These are phyloP conservation scores for Drosophila sechellia DNA, from an alignment of 1,140 invertebrate species.

Conservation along the genomic window DNA sequence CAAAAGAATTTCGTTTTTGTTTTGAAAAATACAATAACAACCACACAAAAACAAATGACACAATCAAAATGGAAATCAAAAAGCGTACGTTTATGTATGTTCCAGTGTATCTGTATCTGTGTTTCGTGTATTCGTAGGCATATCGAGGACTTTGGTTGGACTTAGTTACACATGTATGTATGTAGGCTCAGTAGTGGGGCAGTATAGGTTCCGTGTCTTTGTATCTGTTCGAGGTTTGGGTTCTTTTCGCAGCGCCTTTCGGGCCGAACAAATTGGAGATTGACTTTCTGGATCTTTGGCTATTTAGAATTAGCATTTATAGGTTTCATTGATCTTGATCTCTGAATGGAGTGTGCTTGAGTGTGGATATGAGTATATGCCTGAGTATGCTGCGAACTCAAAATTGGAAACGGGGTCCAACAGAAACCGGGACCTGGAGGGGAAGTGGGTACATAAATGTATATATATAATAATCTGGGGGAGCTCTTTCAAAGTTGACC, in stretches of 20 bases:
- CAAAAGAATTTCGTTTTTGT: constrained; percentile 86
- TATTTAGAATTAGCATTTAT: constrained; percentile 61
- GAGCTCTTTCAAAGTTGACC: constrained; percentile 34
- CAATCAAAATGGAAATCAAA: constrained; percentile 70
- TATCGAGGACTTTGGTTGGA: constrained; percentile 46
- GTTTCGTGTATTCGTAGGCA: constrained; percentile 31
- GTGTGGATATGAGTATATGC: constrained; percentile 74
- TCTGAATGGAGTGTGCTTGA: constrained; percentile 67
- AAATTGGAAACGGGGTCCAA: constrained; percentile 42
- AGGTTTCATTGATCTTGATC: constrained; percentile 45
- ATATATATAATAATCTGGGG: constrained; percentile 18
- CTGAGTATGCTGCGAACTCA: constrained; percentile 64
- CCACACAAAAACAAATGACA: constrained; percentile 69
- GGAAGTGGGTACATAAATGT: constrained; percentile 5
- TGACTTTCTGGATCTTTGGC: constrained; percentile 15
- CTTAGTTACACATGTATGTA: constrained; percentile 11
- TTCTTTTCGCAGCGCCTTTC: constrained; percentile 10
- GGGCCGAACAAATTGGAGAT: constrained; percentile 4
- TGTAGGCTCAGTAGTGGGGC: constrained; percentile 32
- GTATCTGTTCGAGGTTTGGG: constrained; percentile 36
- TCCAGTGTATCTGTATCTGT: constrained; percentile 48
- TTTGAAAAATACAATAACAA: constrained; percentile 83
- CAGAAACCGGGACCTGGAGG: constrained; percentile 4
- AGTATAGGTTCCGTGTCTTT: constrained; percentile 33
- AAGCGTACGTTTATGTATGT: constrained; percentile 76